A percentile compares a stretch with the other conserved stretches of the same genome.
Evolutionary conservation across 2,113 vertebrate species (phyloP).

Genomic region (Serilophus lunatus): DNA sequence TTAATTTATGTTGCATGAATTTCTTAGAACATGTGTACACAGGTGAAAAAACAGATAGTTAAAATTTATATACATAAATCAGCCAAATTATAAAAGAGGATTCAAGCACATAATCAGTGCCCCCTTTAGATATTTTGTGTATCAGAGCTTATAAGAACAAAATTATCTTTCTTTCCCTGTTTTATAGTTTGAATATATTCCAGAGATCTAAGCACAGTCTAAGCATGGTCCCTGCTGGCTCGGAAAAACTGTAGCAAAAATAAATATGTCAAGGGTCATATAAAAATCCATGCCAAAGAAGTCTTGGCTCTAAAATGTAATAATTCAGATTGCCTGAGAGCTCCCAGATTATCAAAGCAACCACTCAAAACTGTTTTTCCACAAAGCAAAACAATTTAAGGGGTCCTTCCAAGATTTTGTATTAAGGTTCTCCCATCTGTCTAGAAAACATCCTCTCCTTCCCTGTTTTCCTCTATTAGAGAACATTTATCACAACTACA

Average conservation of each 20-base stretch:
- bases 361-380: neutral
- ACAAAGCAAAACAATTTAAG: neutral
- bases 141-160: neutral
- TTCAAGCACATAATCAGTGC: neutral
- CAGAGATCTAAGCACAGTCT: neutral
- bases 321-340: neutral
- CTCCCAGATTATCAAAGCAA: neutral
- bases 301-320: neutral
- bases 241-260: conserved; percentile 22
- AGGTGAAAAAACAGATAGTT: neutral
- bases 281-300: neutral
- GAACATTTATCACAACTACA: neutral
- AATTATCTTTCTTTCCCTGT: neutral
- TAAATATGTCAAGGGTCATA: conserved; percentile 8
- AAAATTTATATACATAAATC: neutral
- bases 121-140: neutral
- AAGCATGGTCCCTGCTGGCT: neutral
- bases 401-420: neutral
- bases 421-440: neutral
- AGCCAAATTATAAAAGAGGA: neutral
- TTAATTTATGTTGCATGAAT: neutral
- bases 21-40: neutral
- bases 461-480: neutral
- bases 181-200: neutral
- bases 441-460: neutral